These are phyloP conservation scores for Dromaius novaehollandiae DNA, from an alignment of 2,113 vertebrate species.

Conservation along the genomic window DNA sequence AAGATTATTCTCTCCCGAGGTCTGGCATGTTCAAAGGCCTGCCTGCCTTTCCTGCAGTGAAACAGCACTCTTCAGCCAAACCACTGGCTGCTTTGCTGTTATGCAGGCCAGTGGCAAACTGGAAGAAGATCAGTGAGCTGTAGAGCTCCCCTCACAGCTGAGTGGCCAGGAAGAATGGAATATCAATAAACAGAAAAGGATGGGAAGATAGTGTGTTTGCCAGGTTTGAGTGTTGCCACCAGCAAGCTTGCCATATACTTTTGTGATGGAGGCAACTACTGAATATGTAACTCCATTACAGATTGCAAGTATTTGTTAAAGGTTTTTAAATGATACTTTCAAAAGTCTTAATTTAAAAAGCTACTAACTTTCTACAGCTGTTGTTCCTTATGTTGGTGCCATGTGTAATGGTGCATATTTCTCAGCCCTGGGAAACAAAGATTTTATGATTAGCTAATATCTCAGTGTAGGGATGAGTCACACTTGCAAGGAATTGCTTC, in stretches of 20 bases:
- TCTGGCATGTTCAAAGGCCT: not conserved
- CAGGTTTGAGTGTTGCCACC: not conserved
- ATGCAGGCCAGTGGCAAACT: not conserved
- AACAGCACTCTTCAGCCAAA: not conserved
- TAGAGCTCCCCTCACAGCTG: not conserved
- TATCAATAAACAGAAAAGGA: not conserved
- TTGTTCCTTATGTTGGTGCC: not conserved
- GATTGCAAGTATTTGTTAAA: not conserved
- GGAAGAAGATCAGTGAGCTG: not conserved
- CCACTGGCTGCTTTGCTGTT: not conserved
- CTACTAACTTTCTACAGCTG: not conserved
- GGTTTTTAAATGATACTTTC: not conserved
- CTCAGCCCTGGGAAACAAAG: not conserved
- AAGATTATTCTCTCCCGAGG: not conserved
- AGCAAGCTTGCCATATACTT: not conserved
- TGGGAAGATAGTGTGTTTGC: not conserved
- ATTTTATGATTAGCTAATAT: not conserved
- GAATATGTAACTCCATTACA: not conserved
- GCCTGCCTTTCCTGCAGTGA: not conserved
- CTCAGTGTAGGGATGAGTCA: too few species aligned
- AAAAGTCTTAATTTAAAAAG: not conserved
- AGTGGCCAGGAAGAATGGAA: not conserved
- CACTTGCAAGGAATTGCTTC: not conserved
- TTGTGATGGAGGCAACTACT: too few species aligned
- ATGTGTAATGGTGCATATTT: fast-evolving